Conservation (phyloP, 2,797 vertebrate genomes). For the Acipenser transmontanus region DNA sequence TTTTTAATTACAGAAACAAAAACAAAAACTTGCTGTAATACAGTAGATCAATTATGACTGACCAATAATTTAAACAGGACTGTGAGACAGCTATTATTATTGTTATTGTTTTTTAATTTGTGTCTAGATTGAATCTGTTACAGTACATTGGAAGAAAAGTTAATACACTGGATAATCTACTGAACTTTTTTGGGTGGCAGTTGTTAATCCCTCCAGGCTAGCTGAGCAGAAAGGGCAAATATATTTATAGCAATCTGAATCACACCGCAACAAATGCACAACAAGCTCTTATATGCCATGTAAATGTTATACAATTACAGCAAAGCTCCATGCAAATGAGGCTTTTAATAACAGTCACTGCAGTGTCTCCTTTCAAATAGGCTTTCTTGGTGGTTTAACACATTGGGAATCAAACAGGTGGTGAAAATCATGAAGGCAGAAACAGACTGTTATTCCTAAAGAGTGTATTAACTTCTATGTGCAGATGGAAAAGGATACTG, state of each 20-base stretch:
- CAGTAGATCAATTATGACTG: no score
- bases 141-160: no score
- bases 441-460: no score
- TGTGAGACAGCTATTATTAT: no score
- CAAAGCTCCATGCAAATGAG: constrained; percentile 40
- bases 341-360: constrained; percentile 37
- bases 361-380: constrained; percentile 22
- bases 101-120: no score
- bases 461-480: no score
- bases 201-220: constrained; percentile 73
- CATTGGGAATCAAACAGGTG: constrained; percentile 27
- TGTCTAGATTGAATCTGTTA: no score
- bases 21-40: no score
- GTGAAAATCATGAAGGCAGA: constrained; percentile 3
- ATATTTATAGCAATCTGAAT: constrained; percentile 86
- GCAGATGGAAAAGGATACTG: no score
- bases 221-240: constrained; percentile 81
- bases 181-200: constrained; percentile 59
- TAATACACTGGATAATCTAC: constrained; percentile 64
- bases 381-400: constrained; percentile 18
- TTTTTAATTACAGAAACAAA: no score
- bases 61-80: no score
- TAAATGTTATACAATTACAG: constrained; percentile 47
- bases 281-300: constrained; percentile 47
- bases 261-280: constrained; percentile 66